phyloP scores from a whole-genome alignment of 2,888 invertebrate genomes.

The Eustalomyia histrio region DNA sequence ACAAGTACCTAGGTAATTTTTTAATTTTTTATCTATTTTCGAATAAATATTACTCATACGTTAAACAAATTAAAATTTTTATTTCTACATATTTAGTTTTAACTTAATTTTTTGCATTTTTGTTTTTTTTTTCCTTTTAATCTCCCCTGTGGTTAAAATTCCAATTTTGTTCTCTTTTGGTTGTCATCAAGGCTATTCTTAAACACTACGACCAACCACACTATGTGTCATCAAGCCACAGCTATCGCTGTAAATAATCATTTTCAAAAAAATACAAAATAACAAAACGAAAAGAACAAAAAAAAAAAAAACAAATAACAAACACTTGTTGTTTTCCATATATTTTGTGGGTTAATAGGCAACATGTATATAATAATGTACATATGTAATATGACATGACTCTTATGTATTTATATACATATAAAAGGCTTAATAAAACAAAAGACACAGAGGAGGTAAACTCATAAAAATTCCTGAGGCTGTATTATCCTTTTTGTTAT shows the following conservation, averaged over 20 bases:
- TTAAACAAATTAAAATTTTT: neutral
- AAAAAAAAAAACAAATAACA: neutral
- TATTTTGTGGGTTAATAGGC: conserved; percentile 50
- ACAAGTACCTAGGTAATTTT: too few relatives aligned
- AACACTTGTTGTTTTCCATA: conserved; percentile 25
- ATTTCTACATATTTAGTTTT: neutral
- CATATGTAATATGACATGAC: too few relatives aligned
- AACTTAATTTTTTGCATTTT: too few relatives aligned
- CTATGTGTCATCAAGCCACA: conserved; percentile 47
- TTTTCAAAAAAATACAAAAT: conserved; percentile 14
- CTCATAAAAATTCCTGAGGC: neutral
- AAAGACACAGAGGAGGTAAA: neutral
- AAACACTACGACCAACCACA: conserved; percentile 15
- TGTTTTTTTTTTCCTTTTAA: too few relatives aligned
- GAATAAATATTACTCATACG: too few relatives aligned
- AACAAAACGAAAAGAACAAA: conserved; percentile 3
- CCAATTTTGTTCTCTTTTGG: conserved; percentile 4
- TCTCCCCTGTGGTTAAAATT: neutral
- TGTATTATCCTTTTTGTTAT: neutral
- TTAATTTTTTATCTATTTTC: too few relatives aligned
- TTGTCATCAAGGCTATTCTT: conserved; percentile 53
- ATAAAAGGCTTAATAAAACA: neutral
- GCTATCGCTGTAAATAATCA: conserved; percentile 24
- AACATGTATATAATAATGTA: conserved; percentile 8
- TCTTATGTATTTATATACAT: neutral